Evolutionary conservation across 1,140 invertebrate genomes (phyloP).

Genomic region (Sarcophaga bullata): DNA sequence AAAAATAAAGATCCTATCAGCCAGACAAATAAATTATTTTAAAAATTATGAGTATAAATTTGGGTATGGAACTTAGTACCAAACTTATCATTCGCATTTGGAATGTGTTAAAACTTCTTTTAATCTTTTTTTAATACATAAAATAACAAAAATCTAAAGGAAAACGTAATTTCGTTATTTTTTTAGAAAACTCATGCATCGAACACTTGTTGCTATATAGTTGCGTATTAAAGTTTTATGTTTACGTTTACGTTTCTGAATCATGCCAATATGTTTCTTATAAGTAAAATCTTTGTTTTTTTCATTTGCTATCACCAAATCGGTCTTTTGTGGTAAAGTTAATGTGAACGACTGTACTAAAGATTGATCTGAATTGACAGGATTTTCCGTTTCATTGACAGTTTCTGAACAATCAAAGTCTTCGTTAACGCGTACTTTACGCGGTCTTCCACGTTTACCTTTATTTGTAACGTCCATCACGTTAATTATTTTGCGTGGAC

Average conservation of each 20-base stretch:
- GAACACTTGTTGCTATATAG: not conserved
- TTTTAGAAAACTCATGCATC: not conserved
- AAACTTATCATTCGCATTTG: too few relatives aligned
- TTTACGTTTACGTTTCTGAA: not conserved
- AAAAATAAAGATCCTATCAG: too few relatives aligned
- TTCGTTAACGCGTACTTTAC: not conserved
- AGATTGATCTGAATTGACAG: not conserved
- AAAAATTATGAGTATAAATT: too few relatives aligned
- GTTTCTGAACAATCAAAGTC: not conserved
- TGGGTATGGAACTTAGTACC: too few relatives aligned
- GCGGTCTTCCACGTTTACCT: not conserved
- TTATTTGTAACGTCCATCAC: not conserved
- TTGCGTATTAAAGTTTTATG: not conserved
- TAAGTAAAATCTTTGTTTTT: not conserved
- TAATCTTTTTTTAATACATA: too few relatives aligned
- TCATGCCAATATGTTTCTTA: not conserved
- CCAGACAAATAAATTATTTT: too few relatives aligned
- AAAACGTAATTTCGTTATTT: not conserved
- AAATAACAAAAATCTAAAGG: too few relatives aligned
- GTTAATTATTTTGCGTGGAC: not conserved
- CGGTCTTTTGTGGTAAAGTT: too few relatives aligned
- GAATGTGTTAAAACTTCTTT: too few relatives aligned
- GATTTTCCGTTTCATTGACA: not conserved
- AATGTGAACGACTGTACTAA: not conserved
- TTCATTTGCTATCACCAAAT: not conserved